Evolutionary conservation across 1,140 invertebrate genomes (phyloP), one percentile per base, ranked within the genome.

Genomic region (Aphidius gifuensis): DNA sequence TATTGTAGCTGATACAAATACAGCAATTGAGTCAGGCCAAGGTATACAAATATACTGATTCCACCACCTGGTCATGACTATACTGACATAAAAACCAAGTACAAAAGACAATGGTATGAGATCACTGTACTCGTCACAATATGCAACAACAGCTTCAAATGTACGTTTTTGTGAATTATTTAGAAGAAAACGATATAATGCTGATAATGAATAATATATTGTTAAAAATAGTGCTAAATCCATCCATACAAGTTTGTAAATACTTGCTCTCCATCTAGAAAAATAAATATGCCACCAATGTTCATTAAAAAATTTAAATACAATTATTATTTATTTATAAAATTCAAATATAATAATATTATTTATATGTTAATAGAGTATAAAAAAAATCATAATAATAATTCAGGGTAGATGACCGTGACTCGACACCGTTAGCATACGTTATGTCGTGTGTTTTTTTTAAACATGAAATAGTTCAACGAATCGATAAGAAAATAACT

Each of bases 21-120:
- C 91, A 9, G 91, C 91, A 64, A 92, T 85, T 5, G 90, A 86
- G 79, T 92, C 90, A 0, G 90, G 91, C 88, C 90, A 92, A 21
- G 90, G 90, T 70, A 90, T 89, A 64, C 74, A 76, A 72, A 85
- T 86, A 70, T 93, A 96, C 75, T 96, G 94, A 76, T 85, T 88
- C 94, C 94, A 96, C 94, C 94, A 98, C 73, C 95, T 85, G 7
- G 87, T 90, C 82, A 96, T 93, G 16, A 98, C 93, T 53, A 96
- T 88, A 9, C 90, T 89, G 9, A 98, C 94, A 79, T 96, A 98
- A 78, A 94, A 98, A 54, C 92, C 93, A 50, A 95, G 82, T 16
- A 96, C 91, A 75, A 94, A 93, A 11, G 91, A 91, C 51, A 94
- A 74, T 23, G 92, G 91, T 71, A 94, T 94, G 40, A 92, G 83